Evolutionary conservation across 1,140 invertebrate genomes (phyloP).

Genomic region (Phenacoccus solenopsis): DNA sequence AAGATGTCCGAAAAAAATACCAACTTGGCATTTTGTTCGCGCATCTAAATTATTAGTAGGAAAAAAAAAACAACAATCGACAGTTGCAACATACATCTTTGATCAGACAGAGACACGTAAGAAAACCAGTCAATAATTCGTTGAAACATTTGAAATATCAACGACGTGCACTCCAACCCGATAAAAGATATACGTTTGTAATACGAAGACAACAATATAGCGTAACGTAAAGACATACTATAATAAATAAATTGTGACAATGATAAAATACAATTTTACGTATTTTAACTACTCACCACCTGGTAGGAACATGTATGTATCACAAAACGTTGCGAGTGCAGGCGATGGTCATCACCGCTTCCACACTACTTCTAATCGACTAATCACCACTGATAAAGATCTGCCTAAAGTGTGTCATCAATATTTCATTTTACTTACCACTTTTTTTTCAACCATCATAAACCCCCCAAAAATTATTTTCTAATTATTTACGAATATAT

Average conservation of each 20-base stretch:
- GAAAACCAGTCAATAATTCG: too few species aligned
- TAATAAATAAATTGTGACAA: not conserved
- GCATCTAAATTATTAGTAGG: too few species aligned
- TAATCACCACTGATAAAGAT: conserved; percentile 10
- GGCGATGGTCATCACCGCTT: conserved; percentile 15
- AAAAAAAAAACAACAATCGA: too few species aligned
- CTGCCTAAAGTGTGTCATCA: conserved; percentile 17
- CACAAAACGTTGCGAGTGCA: conserved; percentile 8
- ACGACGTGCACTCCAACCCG: too few species aligned
- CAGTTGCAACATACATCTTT: too few species aligned
- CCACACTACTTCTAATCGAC: conserved; percentile 14
- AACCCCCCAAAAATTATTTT: too few species aligned
- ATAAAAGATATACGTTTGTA: not conserved
- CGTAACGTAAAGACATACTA: conserved; percentile 2
- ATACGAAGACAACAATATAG: not conserved
- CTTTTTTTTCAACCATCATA: conserved; percentile 9
- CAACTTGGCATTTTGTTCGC: too few species aligned
- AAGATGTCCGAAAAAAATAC: too few species aligned
- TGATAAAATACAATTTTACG: not conserved
- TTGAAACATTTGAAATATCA: too few species aligned
- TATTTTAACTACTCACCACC: conserved; percentile 13
- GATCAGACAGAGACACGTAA: too few species aligned
- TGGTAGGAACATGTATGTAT: not conserved
- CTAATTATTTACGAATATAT: too few species aligned
- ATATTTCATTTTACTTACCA: conserved; percentile 15